Evolutionary conservation across 2,797 vertebrate species (phyloP).

Genomic region (Gymnothorax reevesii): DNA sequence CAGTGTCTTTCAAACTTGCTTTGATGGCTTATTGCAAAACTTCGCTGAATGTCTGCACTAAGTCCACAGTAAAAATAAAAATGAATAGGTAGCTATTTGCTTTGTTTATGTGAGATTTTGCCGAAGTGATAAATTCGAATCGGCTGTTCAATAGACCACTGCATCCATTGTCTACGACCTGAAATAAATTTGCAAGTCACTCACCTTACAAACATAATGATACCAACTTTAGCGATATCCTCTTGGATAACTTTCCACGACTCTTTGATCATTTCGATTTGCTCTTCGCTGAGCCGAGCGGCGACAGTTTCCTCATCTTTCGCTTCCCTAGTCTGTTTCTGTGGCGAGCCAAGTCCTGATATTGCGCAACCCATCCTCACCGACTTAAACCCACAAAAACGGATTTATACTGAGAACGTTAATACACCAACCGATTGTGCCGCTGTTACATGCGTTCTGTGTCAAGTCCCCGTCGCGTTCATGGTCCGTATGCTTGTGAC

Average conservation of each 20-base stretch:
- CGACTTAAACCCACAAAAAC: neutral
- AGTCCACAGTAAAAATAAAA: neutral
- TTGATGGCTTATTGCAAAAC: neutral
- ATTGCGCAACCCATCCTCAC: slow-evolving; percentile 76
- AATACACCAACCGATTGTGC: slow-evolving; percentile 18
- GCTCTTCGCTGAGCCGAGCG: slow-evolving; percentile 56
- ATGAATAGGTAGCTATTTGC: neutral
- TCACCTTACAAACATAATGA: slow-evolving; percentile 82
- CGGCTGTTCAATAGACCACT: neutral
- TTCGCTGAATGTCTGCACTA: neutral
- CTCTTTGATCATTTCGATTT: slow-evolving; percentile 73
- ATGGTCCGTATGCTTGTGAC: slow-evolving; percentile 9
- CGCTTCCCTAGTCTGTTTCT: slow-evolving; percentile 56
- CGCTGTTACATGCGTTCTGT: slow-evolving; percentile 38
- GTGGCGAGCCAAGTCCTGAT: slow-evolving; percentile 63
- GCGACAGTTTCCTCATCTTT: slow-evolving; percentile 49
- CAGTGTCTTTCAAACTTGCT: neutral
- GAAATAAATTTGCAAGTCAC: slow-evolving; percentile 7
- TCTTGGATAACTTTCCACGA: slow-evolving; percentile 81
- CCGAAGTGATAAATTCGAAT: neutral
- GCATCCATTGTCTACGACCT: neutral
- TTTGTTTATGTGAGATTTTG: neutral
- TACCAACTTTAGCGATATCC: slow-evolving; percentile 80
- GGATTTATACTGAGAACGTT: slow-evolving; percentile 26
- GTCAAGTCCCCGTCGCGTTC: slow-evolving; percentile 29